Evolutionary conservation across 2,888 invertebrate species (phyloP), one percentile per base, ranked within the genome.

Genomic region (Cheilosia pagana): DNA sequence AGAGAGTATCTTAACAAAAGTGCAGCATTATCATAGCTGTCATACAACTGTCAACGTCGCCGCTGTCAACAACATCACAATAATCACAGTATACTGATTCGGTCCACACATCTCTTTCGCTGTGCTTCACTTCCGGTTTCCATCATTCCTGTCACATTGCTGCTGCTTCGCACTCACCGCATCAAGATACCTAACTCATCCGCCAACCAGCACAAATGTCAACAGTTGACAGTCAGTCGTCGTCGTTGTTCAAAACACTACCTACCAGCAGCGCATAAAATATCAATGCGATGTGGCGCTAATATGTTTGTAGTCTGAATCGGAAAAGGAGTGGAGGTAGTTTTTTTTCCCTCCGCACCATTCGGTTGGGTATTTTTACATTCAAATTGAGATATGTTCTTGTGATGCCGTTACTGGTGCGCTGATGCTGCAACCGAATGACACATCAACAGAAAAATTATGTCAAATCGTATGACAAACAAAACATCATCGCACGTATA

Each of bases 381-480:
- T 39, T 59, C 50, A 6, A 14, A 16, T 16, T 19, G n/a, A 28
- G 25, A n/a, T 28, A 7, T 6, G 43, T 21, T 23, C 39, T 14
- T 21, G 25, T 21, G 48, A 57, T 59, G 39, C 16, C 65, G 67
- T 67, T 65, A 23, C 53, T 65, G 31, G 16, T 45, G 25, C 28
- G 35, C 68, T 72, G 78, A 57, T 62, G 50, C 78, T 50, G 76
- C 76, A 63, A 28, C 39, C 63, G 63, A 75, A 76, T 81, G 81
- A 76, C 81, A 76, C 76, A 70, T 59, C 81, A 76, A 81, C 81
- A 76, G 65, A 76, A 76, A 76, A 81, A 81, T 81, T 76, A 81
- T 81, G 81, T 81, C 76, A 76, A 81, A 65, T 76, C 70, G 70
- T 59, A 70, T 65, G 76, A 65, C 76, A 81, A 65, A 81, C 70